Evolutionary conservation across 2,888 invertebrate genomes (phyloP).

Genomic region (Dusona sp.): DNA sequence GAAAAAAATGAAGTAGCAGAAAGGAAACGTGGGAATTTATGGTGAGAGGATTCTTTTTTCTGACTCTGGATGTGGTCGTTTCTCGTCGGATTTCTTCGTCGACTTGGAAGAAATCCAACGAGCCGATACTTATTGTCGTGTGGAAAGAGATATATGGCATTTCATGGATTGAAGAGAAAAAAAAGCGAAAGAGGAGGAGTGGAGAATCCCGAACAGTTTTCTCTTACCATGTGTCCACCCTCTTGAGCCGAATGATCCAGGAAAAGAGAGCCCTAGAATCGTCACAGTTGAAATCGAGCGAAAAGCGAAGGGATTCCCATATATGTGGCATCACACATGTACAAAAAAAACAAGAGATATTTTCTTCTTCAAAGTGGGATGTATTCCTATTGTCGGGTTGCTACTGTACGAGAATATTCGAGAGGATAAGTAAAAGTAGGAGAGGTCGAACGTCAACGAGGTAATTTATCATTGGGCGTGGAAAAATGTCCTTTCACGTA

Average conservation of each 20-base stretch:
- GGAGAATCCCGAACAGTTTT: slow-evolving; percentile 42
- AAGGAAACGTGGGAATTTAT: slow-evolving; percentile 35
- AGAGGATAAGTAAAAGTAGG: slow-evolving; percentile 41
- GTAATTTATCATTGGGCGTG: slow-evolving; percentile 61
- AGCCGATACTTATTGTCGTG: slow-evolving; percentile 64
- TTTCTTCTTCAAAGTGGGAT: slow-evolving; percentile 38
- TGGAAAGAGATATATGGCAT: slow-evolving; percentile 42
- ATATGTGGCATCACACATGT: slow-evolving; percentile 7
- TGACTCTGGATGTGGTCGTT: slow-evolving; percentile 49
- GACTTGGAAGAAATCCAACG: slow-evolving; percentile 66
- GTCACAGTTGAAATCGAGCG: slow-evolving; percentile 66
- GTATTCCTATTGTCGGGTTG: slow-evolving; percentile 52
- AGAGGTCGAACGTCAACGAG: slow-evolving; percentile 62
- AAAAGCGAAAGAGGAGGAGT: slow-evolving; percentile 25
- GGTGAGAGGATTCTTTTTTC: slow-evolving; percentile 41
- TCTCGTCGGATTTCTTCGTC: slow-evolving; percentile 53
- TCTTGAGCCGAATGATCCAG: slow-evolving; percentile 40
- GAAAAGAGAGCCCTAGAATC: slow-evolving; percentile 6
- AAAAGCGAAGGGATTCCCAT: slow-evolving; percentile 51
- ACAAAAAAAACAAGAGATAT: slow-evolving; percentile 15
- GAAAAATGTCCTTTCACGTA: neutral
- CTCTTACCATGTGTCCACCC: slow-evolving; percentile 54
- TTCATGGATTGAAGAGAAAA: slow-evolving; percentile 32
- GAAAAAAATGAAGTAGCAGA: neutral
- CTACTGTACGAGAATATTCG: slow-evolving; percentile 38